phyloP scores from a whole-genome alignment of 2,888 invertebrate genomes.

The Sipha maydis region DNA sequence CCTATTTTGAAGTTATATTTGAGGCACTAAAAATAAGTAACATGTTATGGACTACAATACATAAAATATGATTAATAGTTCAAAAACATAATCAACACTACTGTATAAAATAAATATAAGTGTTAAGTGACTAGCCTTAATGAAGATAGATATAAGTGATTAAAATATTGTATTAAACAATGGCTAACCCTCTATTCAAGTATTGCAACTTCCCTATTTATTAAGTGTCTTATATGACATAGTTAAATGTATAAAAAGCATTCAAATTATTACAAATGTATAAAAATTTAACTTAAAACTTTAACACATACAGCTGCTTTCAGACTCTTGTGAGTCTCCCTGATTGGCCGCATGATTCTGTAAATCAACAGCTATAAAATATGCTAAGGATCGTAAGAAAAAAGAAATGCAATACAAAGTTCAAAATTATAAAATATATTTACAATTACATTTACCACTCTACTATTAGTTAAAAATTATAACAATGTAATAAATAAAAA shows the following conservation, averaged over 20 bases:
- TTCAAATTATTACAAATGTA: slow-evolving; percentile 38
- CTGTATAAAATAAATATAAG: neutral
- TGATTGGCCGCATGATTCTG: slow-evolving; percentile 84
- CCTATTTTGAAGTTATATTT: neutral
- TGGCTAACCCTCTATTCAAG: neutral
- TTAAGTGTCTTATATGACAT: slow-evolving; percentile 15
- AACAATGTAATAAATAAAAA: slow-evolving; percentile 55
- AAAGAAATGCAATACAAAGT: slow-evolving; percentile 32
- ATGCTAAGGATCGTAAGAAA: slow-evolving; percentile 38
- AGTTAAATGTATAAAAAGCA: slow-evolving; percentile 49
- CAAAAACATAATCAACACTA: neutral
- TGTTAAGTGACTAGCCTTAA: slow-evolving; percentile 25
- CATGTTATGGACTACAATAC: neutral
- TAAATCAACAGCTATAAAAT: slow-evolving; percentile 78
- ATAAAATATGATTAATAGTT: neutral
- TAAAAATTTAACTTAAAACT: slow-evolving; percentile 62
- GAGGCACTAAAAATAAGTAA: neutral
- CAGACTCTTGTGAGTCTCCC: slow-evolving; percentile 81
- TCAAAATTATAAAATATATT: slow-evolving; percentile 62
- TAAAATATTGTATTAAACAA: neutral
- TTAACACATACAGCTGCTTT: slow-evolving; percentile 87
- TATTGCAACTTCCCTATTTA: slow-evolving; percentile 24
- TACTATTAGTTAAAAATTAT: slow-evolving; percentile 55
- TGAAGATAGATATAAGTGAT: slow-evolving; percentile 13
- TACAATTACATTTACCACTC: slow-evolving; percentile 49